Base-by-base conservation (phyloP, 2,888 invertebrate genomes). In the Andrena praecox region DNA sequence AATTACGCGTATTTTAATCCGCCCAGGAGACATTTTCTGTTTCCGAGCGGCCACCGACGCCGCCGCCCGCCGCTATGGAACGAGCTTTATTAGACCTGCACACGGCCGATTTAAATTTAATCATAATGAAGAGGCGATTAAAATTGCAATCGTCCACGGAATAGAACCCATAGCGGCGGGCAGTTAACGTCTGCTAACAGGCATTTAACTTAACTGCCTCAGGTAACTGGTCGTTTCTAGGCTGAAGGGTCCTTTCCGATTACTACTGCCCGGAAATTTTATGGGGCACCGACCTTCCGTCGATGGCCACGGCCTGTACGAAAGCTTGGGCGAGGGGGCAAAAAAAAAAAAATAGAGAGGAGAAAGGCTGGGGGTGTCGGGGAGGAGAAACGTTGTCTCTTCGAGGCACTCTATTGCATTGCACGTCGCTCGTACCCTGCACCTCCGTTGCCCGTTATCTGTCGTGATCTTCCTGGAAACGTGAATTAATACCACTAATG, bases 121-220 rank as follows among this genome's bases (percentile, higher is more conserved):
- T 93, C 90, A 90, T 92, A 93, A 93, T 93, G 90, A 93, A 93
- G 91, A 89, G 92, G 87, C 93, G 92, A 93, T 93, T 93, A 93
- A 93, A 94, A 93, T 90, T 92, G 93, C 93, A 93, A 93, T 92
- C 90, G 93, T 91, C 90, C 91, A 82, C 84, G 87, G 86, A 88
- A 88, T 86, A 87, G 86, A 78, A 85, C 87, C 89, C 85, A 90
- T 91, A 92, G 90, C 90, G 91, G 85, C 89, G 88, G 82, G 90
- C 90, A 92, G 93, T 93, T 93, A 94, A 93, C 91, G 93, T 91
- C 92, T 89, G 92, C 92, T 94, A 94, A 94, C 94, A 90, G 93
- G 93, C 93, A 93, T 93, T 94, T 93, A 93, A 93, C 89, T 93
- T 93, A 94, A 94, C 93, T 92, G 90, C 92, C 87, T 85, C 91